These are phyloP conservation scores for Caenorhabditis sp. DNA, from an alignment of 2,888 invertebrate genomes.

Conservation along the genomic window DNA sequence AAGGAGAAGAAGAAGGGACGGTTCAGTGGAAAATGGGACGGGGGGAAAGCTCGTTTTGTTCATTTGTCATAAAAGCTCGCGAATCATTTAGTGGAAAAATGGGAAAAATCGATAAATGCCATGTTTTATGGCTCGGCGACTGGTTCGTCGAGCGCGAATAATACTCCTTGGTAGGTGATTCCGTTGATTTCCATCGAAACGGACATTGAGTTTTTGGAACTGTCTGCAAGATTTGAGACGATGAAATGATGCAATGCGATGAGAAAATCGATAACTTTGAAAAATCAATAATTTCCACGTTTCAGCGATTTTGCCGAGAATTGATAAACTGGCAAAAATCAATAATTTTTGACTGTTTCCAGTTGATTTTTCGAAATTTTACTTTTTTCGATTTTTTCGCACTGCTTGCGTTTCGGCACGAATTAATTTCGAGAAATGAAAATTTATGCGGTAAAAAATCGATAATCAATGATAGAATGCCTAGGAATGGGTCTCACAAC, in stretches of 20 bases:
- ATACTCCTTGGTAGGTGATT: constrained; percentile 89
- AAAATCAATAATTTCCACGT: no score
- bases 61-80: constrained; percentile 60
- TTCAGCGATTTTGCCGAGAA: no score
- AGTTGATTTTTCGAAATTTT: no score
- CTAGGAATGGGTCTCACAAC: no score
- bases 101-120: background rate
- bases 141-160: constrained; percentile 62
- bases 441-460: no score
- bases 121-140: constrained; percentile 6
- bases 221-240: constrained; percentile 39
- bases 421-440: no score
- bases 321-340: no score
- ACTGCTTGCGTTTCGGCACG: no score
- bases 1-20: background rate
- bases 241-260: background rate
- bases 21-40: no score
- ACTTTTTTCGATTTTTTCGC: constrained; percentile 7
- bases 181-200: constrained; percentile 98
- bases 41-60: constrained; percentile 56
- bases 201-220: constrained; percentile 87
- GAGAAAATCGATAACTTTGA: background rate
- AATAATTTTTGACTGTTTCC: no score
- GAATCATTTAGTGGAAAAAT: constrained; percentile 34
- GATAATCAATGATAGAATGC: no score